Evolutionary conservation across 2,888 invertebrate species (phyloP).

Genomic region (Embidobia sp.): DNA sequence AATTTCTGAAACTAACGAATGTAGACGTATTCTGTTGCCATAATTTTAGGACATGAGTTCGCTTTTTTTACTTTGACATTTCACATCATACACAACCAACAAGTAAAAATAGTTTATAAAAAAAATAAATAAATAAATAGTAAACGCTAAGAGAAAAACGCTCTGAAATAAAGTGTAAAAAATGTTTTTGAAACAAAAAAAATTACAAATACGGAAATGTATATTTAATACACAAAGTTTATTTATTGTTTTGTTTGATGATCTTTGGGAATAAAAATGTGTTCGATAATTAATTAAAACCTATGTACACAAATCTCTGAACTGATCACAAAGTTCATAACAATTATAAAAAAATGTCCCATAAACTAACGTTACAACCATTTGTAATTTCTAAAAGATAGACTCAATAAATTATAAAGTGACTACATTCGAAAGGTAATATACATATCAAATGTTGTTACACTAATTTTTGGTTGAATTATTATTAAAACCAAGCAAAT

Average conservation of each 20-base stretch:
- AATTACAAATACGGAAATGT: constrained; percentile 27
- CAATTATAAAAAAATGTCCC: constrained; percentile 22
- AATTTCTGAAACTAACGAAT: constrained; percentile 34
- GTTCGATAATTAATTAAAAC: constrained; percentile 33
- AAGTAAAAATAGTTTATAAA: constrained; percentile 30
- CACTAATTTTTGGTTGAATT: too few relatives aligned
- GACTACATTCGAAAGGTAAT: neutral
- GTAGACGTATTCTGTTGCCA: constrained; percentile 18
- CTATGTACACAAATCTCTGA: constrained; percentile 49
- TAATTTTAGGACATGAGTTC: constrained; percentile 19
- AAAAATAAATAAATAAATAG: constrained; percentile 7
- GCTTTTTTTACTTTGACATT: constrained; percentile 20
- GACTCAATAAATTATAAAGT: constrained; percentile 22
- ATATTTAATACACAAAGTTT: constrained; percentile 30
- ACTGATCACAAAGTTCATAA: constrained; percentile 37
- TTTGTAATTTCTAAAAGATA: constrained; percentile 17
- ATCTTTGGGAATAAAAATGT: constrained; percentile 46
- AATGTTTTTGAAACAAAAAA: constrained; percentile 19
- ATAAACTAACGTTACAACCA: constrained; percentile 41
- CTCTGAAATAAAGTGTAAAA: constrained; percentile 7
- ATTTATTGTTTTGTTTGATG: constrained; percentile 16
- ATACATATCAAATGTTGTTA: too few relatives aligned
- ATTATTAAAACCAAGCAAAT: too few relatives aligned
- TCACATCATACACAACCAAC: constrained; percentile 16
- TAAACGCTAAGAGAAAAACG: constrained; percentile 3